Conservation (phyloP, 2,797 vertebrate genomes). For the Gymnothorax javanicus region DNA sequence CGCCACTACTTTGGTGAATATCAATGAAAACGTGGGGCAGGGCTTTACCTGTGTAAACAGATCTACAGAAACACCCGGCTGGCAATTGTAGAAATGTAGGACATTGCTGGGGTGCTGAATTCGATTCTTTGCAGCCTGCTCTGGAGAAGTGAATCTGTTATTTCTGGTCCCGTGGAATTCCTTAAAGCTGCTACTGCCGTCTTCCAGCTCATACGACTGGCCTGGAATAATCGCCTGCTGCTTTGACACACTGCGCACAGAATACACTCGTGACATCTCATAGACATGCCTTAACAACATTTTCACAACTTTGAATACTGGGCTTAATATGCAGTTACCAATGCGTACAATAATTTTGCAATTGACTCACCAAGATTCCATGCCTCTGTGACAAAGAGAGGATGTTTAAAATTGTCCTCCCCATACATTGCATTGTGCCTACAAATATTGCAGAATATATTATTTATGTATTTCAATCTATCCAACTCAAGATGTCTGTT, state of each 20-base stretch:
- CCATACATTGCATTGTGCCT: too few relatives aligned
- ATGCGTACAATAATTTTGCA: too few relatives aligned
- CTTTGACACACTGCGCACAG: conserved; percentile 81
- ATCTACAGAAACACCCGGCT: conserved; percentile 83
- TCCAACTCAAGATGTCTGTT: too few relatives aligned
- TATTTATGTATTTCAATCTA: too few relatives aligned
- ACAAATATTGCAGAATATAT: too few relatives aligned
- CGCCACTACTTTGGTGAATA: neutral
- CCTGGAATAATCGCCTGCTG: conserved; percentile 94
- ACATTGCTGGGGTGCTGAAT: conserved; percentile 94
- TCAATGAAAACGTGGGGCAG: neutral
- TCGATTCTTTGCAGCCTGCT: conserved; percentile 93
- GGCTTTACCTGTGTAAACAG: conserved; percentile 80
- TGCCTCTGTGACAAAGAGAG: too few relatives aligned
- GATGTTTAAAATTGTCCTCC: too few relatives aligned
- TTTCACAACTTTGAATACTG: too few relatives aligned
- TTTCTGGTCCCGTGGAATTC: conserved; percentile 91
- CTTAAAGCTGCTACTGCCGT: conserved; percentile 90
- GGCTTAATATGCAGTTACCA: too few relatives aligned
- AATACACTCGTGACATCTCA: neutral
- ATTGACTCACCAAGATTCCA: too few relatives aligned
- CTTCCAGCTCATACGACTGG: conserved; percentile 89
- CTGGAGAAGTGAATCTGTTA: conserved; percentile 89
- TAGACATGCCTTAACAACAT: neutral
- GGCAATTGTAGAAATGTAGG: conserved; percentile 90